phyloP scores from a whole-genome alignment of 2,113 vertebrate genomes.

The Shinisaurus crocodilurus region DNA sequence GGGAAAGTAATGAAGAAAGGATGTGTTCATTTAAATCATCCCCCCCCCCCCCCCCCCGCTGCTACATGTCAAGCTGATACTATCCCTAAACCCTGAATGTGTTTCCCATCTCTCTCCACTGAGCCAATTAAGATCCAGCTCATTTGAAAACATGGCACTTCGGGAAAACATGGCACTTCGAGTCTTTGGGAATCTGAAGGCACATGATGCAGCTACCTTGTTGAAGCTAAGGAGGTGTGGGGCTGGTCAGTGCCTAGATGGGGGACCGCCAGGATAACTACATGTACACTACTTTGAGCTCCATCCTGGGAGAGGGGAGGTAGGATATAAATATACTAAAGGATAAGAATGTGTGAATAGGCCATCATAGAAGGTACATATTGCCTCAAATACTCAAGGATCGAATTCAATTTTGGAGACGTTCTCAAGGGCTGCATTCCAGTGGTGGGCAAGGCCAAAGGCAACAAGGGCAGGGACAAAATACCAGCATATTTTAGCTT shows the following conservation, averaged over 20 bases:
- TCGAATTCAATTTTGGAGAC: no score
- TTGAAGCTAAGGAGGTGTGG: not conserved
- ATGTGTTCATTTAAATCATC: not conserved
- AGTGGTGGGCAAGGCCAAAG: no score
- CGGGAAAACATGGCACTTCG: not conserved
- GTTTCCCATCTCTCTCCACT: not conserved
- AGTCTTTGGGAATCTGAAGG: not conserved
- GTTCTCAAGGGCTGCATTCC: no score
- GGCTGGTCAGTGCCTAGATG: not conserved
- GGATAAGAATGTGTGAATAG: not conserved
- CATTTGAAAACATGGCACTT: not conserved
- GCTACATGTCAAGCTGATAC: not conserved
- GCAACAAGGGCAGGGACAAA: no score
- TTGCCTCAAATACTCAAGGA: no score
- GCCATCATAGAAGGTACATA: no score
- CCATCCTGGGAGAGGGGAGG: not conserved
- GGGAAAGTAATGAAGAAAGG: conserved; percentile 4
- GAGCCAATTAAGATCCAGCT: not conserved
- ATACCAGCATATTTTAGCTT: no score
- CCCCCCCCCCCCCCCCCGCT: not conserved
- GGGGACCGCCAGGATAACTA: not conserved
- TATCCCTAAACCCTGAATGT: not conserved
- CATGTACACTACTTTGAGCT: not conserved
- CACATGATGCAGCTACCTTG: not conserved
- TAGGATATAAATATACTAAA: not conserved